phyloP scores from a whole-genome alignment of 2,888 invertebrate species.

The Phyllotreta cruciferae region DNA sequence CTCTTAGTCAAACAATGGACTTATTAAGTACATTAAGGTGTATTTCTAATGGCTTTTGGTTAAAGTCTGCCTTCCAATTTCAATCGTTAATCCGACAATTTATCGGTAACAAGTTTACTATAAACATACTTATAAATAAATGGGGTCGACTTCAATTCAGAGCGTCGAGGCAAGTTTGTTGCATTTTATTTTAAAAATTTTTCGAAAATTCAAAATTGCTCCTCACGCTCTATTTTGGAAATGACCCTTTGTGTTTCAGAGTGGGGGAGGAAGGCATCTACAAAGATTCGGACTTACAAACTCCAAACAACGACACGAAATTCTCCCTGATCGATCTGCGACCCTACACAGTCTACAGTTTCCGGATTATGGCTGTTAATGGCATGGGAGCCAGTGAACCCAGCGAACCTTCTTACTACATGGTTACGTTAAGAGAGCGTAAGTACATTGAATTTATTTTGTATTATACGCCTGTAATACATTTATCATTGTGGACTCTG shows the following conservation, averaged over 20 bases:
- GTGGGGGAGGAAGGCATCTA: constrained; percentile 74
- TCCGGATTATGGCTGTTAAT: constrained; percentile 75
- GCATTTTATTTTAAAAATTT: too few species aligned
- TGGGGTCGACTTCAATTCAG: constrained; percentile 8
- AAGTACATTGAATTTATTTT: constrained; percentile 51
- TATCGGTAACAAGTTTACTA: neutral
- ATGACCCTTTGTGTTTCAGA: constrained; percentile 60
- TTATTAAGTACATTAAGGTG: neutral
- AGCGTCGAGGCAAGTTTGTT: constrained; percentile 9
- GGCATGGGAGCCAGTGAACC: constrained; percentile 72
- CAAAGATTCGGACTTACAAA: constrained; percentile 63
- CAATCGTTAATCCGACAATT: constrained; percentile 3
- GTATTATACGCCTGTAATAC: too few species aligned
- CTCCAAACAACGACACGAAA: constrained; percentile 68
- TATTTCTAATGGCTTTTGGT: constrained; percentile 5
- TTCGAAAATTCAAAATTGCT: constrained; percentile 11
- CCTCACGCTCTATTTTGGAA: constrained; percentile 12
- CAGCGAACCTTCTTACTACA: constrained; percentile 75
- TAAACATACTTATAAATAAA: neutral
- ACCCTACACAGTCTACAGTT: constrained; percentile 80
- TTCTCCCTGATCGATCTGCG: constrained; percentile 71
- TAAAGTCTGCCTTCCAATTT: neutral
- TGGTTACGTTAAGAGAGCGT: constrained; percentile 78
- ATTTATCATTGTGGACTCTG: too few species aligned
- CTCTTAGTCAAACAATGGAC: neutral